Evolutionary conservation across 2,888 invertebrate species (phyloP), one percentile per base, ranked within the genome.

Genomic region (Leptinotarsa haldemani): DNA sequence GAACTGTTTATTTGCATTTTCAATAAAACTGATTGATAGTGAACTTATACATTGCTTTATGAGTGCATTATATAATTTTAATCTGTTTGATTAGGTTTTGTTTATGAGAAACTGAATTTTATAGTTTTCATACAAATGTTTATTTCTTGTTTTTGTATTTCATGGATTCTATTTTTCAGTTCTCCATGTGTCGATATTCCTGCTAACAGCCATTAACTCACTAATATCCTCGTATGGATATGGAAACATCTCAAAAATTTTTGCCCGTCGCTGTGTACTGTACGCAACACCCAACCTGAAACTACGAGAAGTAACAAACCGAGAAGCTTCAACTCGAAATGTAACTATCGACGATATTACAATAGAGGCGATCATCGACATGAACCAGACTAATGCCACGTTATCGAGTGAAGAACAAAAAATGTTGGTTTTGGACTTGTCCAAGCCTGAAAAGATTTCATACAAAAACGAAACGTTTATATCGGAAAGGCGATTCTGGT

Each of bases 251-350:
- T 67, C 82, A 20, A 80, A 79, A 58, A 76, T 74, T 5, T 84
- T 85, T 77, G 80, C 80, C 22, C 75, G 81, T 74, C 77, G 83
- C 66, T 85, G 85, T 73, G 75, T 85, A 16, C 75, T 85, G 22
- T 79, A 74, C 78, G 83, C 46, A 73, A 75, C 9, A 30, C 74
- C 74, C 20, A 56, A 50, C 48, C 64, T 73, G 5, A 56, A 64
- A 16, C 22, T 73, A 50, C 63, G 52, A 48, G 64, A 72, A 64
- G 53, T 66, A 16, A 20, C n/a, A n/a, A 58, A 18, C 69, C 30
- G 30, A 12, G 20, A 52, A 30, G 50, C 40, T 47, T 5, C n/a
- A 7, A 66, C 25, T 16, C 65, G 25, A 52, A 71, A 47, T 15
- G 3, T 4, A 4, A 58, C 18, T 20, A 47, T 15, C 46, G n/a